These are phyloP conservation scores for Nycticryphes semicollaris DNA, from an alignment of 2,113 vertebrate genomes.

Conservation along the genomic window DNA sequence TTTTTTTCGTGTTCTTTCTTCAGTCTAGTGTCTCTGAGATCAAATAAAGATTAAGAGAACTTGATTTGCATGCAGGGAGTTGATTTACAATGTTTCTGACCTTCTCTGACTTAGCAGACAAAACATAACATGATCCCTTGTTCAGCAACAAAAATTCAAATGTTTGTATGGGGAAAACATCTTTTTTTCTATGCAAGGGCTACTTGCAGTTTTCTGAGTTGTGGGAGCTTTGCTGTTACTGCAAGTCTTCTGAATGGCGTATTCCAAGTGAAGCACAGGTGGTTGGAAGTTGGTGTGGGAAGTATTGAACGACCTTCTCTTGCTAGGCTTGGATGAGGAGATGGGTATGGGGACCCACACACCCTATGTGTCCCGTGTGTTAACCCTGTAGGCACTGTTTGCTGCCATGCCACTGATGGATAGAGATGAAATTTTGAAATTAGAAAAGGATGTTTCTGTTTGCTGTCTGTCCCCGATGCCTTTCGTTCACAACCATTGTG, in stretches of 20 bases:
- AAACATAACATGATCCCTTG: neutral
- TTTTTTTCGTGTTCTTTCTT: neutral
- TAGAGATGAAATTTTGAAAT: neutral
- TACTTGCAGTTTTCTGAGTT: neutral
- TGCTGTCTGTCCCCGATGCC: neutral
- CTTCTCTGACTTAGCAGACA: neutral
- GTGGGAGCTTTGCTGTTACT: neutral
- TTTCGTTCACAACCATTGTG: fast-evolving
- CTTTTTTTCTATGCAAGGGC: neutral
- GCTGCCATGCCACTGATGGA: no score
- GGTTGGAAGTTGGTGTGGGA: neutral
- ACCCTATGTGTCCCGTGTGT: fast-evolving
- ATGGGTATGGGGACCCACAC: fast-evolving
- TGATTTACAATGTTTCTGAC: neutral
- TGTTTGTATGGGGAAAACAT: neutral
- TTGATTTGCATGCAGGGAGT: neutral
- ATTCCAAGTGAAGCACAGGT: neutral
- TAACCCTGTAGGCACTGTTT: neutral
- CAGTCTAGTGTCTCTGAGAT: neutral
- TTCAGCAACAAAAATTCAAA: neutral
- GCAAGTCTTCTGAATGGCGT: neutral
- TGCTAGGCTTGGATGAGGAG: neutral
- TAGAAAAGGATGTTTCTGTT: neutral
- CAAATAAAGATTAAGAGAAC: neutral
- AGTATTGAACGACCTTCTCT: neutral